phyloP scores from a whole-genome alignment of 2,888 invertebrate genomes.

The Agrochola circellaris region DNA sequence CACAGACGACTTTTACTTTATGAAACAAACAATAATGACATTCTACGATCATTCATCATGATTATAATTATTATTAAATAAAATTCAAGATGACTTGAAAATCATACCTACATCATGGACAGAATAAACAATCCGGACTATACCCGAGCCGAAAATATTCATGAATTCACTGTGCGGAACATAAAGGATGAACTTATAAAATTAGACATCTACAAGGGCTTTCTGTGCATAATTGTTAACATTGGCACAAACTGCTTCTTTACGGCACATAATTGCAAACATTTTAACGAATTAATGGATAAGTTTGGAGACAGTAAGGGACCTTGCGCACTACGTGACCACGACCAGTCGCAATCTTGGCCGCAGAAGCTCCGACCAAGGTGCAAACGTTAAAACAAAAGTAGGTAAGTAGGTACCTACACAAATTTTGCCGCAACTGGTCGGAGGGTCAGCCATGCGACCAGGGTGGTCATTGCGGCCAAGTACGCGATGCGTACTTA shows the following conservation, averaged over 20 bases:
- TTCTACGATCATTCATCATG: not conserved
- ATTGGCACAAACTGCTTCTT: conserved; percentile 17
- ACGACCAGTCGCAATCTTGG: conserved; percentile 11
- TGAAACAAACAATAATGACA: not conserved
- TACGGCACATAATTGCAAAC: conserved; percentile 15
- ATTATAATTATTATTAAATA: not conserved
- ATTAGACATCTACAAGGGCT: conserved; percentile 46
- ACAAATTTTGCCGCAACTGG: conserved; percentile 2
- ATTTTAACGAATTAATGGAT: conserved; percentile 49
- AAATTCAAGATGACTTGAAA: conserved; percentile 1
- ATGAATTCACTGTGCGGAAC: conserved; percentile 47
- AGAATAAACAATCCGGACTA: conserved; percentile 47
- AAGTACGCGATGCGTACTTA: not conserved
- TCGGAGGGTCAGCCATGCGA: not conserved
- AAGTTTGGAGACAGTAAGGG: conserved; percentile 44
- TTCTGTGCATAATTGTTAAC: conserved; percentile 48
- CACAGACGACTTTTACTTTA: too few relatives aligned
- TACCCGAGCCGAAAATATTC: conserved; percentile 17
- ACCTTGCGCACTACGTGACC: not conserved
- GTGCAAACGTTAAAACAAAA: not conserved
- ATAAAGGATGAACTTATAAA: conserved; percentile 40
- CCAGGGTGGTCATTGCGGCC: not conserved
- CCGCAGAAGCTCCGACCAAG: not conserved
- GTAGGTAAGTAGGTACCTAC: not conserved
- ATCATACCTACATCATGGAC: conserved; percentile 16